Conservation (phyloP, 2,888 invertebrate genomes). For the Noctua pronuba region DNA sequence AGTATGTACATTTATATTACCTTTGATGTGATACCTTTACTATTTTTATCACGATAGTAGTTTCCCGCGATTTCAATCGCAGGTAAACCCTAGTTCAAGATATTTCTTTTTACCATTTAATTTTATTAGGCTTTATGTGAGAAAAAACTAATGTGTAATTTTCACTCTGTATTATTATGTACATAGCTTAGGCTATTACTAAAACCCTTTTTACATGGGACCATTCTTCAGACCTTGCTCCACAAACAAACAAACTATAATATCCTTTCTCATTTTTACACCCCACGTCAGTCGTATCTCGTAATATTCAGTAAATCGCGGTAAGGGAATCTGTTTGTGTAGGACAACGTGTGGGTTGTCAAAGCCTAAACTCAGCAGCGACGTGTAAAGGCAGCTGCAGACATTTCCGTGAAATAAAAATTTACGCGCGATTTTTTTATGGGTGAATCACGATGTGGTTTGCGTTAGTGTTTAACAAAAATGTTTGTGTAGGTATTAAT, state of each 20-base stretch:
- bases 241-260: conserved; percentile 24
- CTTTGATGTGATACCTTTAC: too few species aligned
- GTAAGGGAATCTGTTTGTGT: conserved; percentile 75
- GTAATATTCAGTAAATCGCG: conserved; percentile 68
- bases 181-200: neutral
- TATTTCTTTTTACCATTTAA: too few species aligned
- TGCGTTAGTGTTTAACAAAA: neutral
- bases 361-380: conserved; percentile 74
- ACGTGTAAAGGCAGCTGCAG: conserved; percentile 44
- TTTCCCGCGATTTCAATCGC: too few species aligned
- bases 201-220: neutral
- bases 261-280: conserved; percentile 41
- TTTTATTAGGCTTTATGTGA: too few species aligned
- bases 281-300: conserved; percentile 41
- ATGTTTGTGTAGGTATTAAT: neutral
- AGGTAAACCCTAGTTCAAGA: too few species aligned
- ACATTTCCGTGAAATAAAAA: conserved; percentile 13
- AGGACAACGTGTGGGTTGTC: conserved; percentile 74
- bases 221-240: neutral
- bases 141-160: too few species aligned
- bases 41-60: too few species aligned
- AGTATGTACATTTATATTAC: too few species aligned
- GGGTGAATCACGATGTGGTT: too few species aligned
- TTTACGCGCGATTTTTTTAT: neutral
- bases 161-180: too few species aligned